A percentile compares a stretch with the other conserved stretches of the same genome.
These are phyloP conservation scores for Aldabrachelys gigantea DNA, from an alignment of 2,113 vertebrate genomes.

Conservation along the genomic window DNA sequence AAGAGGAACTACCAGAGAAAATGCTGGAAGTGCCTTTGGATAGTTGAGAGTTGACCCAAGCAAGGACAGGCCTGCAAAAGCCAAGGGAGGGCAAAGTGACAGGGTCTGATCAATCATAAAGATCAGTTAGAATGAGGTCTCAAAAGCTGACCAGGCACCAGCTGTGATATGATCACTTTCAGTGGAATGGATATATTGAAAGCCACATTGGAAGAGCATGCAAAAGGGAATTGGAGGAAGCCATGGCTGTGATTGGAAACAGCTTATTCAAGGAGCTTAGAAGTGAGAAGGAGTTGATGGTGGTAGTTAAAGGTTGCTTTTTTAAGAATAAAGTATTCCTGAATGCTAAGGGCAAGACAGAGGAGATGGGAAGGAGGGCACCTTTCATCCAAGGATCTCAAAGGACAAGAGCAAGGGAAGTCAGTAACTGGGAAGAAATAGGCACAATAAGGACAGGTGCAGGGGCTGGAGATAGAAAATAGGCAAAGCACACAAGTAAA, in stretches of 20 bases:
- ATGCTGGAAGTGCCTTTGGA: background rate
- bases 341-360: background rate
- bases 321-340: background rate
- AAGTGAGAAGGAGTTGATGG: background rate
- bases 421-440: background rate
- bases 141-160: background rate
- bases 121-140: background rate
- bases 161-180: background rate
- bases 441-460: background rate
- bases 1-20: background rate
- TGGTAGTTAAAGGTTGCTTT: background rate
- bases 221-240: background rate
- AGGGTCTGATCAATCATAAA: too few species aligned
- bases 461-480: background rate
- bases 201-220: background rate
- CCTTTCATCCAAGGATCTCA: background rate
- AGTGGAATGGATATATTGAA: background rate
- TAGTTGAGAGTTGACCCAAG: background rate
- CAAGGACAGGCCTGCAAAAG: background rate
- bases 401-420: background rate
- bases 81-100: background rate
- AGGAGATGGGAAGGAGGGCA: background rate
- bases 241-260: too few species aligned
- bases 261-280: background rate
- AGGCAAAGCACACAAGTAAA: too few species aligned